A percentile compares a stretch with the other conserved stretches of the same genome.
Evolutionary conservation across 2,888 invertebrate genomes (phyloP).

Genomic region (Cyrtodaria siliqua): DNA sequence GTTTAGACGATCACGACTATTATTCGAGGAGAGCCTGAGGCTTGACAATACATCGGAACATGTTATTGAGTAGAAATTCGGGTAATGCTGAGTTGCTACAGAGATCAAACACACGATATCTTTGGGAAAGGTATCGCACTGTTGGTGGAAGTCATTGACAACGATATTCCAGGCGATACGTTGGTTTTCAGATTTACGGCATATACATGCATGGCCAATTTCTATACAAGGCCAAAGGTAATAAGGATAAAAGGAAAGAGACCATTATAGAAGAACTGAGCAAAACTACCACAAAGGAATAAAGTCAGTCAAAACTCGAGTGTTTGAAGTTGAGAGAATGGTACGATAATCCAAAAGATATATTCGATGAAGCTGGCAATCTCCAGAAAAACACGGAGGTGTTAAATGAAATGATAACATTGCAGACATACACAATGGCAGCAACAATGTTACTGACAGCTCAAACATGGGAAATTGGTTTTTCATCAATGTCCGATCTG

Average conservation of each 20-base stretch:
- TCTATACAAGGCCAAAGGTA: neutral
- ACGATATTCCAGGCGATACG: too few species aligned
- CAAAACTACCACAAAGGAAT: too few species aligned
- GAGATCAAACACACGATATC: neutral
- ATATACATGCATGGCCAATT: neutral
- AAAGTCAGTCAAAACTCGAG: too few species aligned
- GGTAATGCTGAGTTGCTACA: slow-evolving; percentile 11
- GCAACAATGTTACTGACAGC: too few species aligned
- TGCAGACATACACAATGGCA: too few species aligned
- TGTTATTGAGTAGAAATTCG: slow-evolving; percentile 6
- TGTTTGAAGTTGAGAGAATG: neutral
- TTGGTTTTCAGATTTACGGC: neutral
- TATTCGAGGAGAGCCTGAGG: neutral
- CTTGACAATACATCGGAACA: too few species aligned
- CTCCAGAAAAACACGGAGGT: neutral
- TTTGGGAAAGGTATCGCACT: neutral
- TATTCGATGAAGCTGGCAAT: neutral
- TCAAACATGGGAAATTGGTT: too few species aligned
- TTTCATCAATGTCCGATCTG: too few species aligned
- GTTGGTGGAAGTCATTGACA: neutral
- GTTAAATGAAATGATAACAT: neutral
- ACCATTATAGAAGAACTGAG: neutral
- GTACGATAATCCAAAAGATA: neutral
- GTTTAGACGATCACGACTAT: neutral
- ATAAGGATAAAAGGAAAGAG: neutral